Percentiles rank a stretch among this genome's conserved stretches.
Evolutionary conservation across 2,113 vertebrate species (phyloP).

Genomic region (Tragelaphus buxtoni): DNA sequence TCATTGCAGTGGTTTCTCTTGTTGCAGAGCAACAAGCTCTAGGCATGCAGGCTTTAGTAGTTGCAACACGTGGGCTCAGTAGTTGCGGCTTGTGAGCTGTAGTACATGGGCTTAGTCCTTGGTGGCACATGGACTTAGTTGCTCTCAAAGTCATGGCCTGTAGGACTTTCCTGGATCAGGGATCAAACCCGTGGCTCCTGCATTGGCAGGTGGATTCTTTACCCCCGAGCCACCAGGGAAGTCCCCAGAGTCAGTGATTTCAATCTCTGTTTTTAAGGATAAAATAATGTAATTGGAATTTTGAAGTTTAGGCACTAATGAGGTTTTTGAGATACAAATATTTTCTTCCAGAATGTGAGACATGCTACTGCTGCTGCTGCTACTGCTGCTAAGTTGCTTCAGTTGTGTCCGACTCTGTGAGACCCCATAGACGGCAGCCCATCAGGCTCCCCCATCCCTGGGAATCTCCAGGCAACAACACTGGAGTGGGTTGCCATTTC

Average conservation of each 20-base stretch:
- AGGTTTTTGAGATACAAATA: slow-evolving; percentile 29
- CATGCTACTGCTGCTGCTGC: too few species aligned
- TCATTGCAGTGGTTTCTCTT: background rate
- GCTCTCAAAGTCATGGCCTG: background rate
- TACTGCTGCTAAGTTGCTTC: too few species aligned
- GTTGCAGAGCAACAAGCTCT: background rate
- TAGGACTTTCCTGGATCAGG: background rate
- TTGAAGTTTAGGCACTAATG: background rate
- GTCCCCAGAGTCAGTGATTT: background rate
- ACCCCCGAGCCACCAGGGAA: background rate
- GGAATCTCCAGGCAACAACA: too few species aligned
- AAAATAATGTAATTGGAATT: background rate
- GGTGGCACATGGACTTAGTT: background rate
- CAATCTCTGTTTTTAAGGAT: background rate
- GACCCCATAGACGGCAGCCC: too few species aligned
- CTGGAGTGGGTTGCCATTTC: too few species aligned
- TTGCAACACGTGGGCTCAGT: background rate
- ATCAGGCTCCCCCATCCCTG: too few species aligned
- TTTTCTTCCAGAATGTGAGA: slow-evolving; percentile 12
- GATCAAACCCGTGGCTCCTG: background rate
- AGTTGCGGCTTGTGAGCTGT: background rate
- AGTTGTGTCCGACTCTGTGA: too few species aligned
- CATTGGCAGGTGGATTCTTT: background rate
- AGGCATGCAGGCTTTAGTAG: background rate
- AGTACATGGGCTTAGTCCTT: background rate